phyloP scores from a whole-genome alignment of 2,797 vertebrate genomes.

The Sebastiscus albofasciatus region DNA sequence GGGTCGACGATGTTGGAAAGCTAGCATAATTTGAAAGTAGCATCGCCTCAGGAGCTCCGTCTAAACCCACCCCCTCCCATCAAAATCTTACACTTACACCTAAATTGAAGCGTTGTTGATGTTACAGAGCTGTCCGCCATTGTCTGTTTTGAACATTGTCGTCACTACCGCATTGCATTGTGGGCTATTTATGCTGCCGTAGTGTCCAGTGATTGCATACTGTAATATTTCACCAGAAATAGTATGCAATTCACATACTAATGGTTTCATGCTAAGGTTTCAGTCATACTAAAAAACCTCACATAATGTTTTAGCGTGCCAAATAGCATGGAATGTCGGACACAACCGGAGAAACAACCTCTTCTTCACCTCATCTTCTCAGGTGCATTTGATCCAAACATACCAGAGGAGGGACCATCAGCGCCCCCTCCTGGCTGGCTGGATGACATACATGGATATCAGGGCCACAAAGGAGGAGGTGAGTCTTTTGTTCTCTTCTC shows the following conservation, averaged over 20 bases:
- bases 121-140: too few species aligned
- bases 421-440: slow-evolving; percentile 78
- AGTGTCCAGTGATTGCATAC: not conserved
- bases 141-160: too few species aligned
- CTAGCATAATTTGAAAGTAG: too few species aligned
- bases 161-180: too few species aligned
- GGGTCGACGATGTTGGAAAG: too few species aligned
- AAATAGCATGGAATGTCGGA: not conserved
- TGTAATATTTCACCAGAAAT: not conserved
- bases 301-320: not conserved
- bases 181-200: too few species aligned
- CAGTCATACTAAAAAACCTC: fast-evolving
- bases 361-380: not conserved
- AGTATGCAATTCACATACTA: fast-evolving
- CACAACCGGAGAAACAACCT: not conserved
- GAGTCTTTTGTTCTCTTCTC: not conserved
- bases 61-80: too few species aligned
- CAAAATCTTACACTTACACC: too few species aligned
- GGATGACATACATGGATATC: slow-evolving; percentile 67
- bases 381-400: slow-evolving; percentile 79
- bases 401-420: slow-evolving; percentile 76
- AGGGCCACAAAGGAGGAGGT: slow-evolving; percentile 67
- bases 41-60: too few species aligned
- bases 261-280: fast-evolving
- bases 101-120: too few species aligned